Base-by-base conservation (phyloP, 2,113 vertebrate genomes). In the Telmatochromis sp. region DNA sequence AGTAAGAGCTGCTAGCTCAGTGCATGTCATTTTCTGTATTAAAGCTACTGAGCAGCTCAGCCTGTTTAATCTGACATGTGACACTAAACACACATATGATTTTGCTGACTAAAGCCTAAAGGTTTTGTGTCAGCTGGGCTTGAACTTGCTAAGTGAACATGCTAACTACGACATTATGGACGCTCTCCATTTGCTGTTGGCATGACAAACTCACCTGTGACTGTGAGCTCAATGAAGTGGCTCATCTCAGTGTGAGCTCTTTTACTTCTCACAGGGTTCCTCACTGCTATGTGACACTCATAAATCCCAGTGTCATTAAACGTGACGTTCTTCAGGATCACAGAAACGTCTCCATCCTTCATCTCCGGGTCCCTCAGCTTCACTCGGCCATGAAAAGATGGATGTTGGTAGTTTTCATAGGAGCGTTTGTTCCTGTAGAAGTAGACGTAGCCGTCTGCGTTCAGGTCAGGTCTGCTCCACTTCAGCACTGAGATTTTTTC, bases 291-390 rank as follows among this genome's bases (percentile, higher is more conserved):
- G 2, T 31, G 57, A 9, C 57, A 58, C 26, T 58, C 57, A 0
- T 28, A 58, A 0, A 58, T 31, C 26, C 26, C 26, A 31, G 55
- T 2, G 3, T 58, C 57, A 58, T 58, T 58, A 58, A 58, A 58
- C 0, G 5, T 17, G 5, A 58, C 7, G 0, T 17, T 58, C 0
- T 58, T 31, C 55, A 58, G 26, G 0, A 17, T 4, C 7, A 58
- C 0, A 58, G 55, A 58, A 31, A 17, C 13, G 0, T 58, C 55
- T 58, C 55, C 55, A 5, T 28, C 55, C 4, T 28, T 58, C 55
- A 58, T 58, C 13, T 28, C 55, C 0, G 5, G 28, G 28, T 31
- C 28, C 2, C 28, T 31, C 28, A 31, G 28, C 28, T 31, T 31
- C 28, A 31, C 28, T 31, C 28, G 5, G 5, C 28, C 28, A 31